phyloP scores from a whole-genome alignment of 2,888 invertebrate species.

The Caenorhabditis sp. region DNA sequence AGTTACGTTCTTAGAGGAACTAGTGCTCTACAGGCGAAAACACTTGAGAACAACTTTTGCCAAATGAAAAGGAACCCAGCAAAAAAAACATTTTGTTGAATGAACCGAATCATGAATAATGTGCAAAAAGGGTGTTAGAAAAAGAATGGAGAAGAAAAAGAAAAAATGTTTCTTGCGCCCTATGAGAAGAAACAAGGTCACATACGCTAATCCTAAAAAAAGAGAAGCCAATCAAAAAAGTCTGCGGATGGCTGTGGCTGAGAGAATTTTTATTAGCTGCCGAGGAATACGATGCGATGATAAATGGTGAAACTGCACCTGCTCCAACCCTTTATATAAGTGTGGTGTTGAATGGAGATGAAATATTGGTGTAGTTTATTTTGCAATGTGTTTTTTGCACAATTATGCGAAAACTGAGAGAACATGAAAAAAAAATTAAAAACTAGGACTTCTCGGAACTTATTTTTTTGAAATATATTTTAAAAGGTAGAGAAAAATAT shows the following conservation, averaged over 20 bases:
- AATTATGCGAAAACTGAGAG: not conserved
- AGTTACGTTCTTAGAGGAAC: not conserved
- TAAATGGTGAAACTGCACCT: conserved; percentile 32
- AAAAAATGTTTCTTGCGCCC: not conserved
- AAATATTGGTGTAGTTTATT: not conserved
- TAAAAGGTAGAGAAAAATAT: no score
- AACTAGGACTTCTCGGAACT: no score
- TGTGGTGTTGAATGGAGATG: conserved; percentile 3
- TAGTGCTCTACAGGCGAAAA: not conserved
- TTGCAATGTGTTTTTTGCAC: no score
- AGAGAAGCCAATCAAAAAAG: conserved; percentile 6
- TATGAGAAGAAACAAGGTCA: not conserved
- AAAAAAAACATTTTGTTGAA: conserved; percentile 25
- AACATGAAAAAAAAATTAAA: not conserved
- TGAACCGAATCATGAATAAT: conserved; percentile 9
- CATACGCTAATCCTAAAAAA: not conserved
- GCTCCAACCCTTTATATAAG: conserved; percentile 16
- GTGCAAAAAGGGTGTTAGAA: conserved; percentile 25
- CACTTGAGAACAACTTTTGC: not conserved
- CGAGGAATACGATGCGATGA: conserved; percentile 22
- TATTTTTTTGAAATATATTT: no score
- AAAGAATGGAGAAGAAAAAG: conserved; percentile 7
- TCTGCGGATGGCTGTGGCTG: not conserved
- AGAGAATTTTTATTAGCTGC: not conserved
- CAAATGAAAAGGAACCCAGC: not conserved